phyloP scores from a whole-genome alignment of 2,113 vertebrate species.

The Indri indri region DNA sequence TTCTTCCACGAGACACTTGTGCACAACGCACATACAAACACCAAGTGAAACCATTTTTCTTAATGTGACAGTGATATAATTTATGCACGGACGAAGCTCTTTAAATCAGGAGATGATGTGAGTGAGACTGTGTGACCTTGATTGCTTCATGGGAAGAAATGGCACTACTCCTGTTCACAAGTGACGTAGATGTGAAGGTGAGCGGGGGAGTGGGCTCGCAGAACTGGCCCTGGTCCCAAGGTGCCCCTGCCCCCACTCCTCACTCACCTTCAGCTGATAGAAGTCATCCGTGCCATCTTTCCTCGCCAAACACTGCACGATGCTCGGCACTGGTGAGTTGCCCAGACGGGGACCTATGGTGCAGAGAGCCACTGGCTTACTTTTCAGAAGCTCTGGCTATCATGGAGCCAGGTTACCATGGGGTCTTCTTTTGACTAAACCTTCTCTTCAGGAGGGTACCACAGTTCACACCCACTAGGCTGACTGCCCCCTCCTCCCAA shows the following conservation, averaged over 20 bases:
- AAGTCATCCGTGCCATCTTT: constrained; percentile 99
- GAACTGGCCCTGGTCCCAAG: not conserved
- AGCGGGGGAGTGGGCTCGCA: not conserved
- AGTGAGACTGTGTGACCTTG: not conserved
- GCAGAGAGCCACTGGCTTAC: constrained; percentile 75
- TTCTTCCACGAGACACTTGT: not conserved
- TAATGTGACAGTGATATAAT: not conserved
- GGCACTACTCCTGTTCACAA: not conserved
- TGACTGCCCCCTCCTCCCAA: too few species aligned
- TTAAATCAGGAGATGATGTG: not conserved
- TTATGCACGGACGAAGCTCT: not conserved
- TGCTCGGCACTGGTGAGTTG: constrained; percentile 98
- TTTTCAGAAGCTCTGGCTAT: constrained; percentile 65
- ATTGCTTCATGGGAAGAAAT: not conserved
- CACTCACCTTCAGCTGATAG: constrained; percentile 97
- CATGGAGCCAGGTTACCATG: not conserved
- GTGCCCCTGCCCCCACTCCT: not conserved
- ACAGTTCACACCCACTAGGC: not conserved
- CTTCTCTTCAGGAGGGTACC: not conserved
- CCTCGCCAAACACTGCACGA: constrained; percentile 98
- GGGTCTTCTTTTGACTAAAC: not conserved
- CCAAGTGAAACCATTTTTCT: not conserved
- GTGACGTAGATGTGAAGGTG: not conserved
- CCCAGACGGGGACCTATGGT: constrained; percentile 94
- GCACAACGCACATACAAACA: not conserved